Conservation (phyloP, 2,888 invertebrate species). For the Geophilus truncorum region DNA sequence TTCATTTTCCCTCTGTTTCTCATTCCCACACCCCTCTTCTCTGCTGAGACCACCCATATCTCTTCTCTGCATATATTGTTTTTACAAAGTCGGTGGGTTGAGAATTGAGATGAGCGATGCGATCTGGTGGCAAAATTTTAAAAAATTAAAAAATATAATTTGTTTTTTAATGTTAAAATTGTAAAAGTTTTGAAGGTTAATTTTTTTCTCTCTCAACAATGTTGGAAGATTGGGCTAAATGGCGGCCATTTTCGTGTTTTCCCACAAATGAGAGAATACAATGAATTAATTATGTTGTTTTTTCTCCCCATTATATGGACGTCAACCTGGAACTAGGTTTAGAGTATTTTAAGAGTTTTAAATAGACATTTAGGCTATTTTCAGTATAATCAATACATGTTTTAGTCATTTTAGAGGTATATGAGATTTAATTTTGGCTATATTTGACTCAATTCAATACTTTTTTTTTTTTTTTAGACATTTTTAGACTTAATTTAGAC, state of each 20-base stretch:
- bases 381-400: too few relatives aligned
- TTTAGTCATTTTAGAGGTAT: too few relatives aligned
- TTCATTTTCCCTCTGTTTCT: slow-evolving; percentile 1
- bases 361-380: too few relatives aligned
- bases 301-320: neutral
- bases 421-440: too few relatives aligned
- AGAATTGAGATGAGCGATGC: too few relatives aligned
- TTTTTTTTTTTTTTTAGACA: too few relatives aligned
- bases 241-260: neutral
- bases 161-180: neutral
- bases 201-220: neutral
- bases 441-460: too few relatives aligned
- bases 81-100: neutral
- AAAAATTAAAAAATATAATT: neutral
- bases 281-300: neutral
- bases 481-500: too few relatives aligned
- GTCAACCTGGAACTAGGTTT: neutral
- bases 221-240: neutral
- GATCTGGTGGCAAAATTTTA: neutral
- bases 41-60: neutral
- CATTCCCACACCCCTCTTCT: neutral
- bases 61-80: neutral
- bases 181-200: neutral
- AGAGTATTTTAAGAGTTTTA: too few relatives aligned
- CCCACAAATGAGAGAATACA: neutral